Base-by-base conservation (phyloP, 2,797 vertebrate species). In the Coluber constrictor region DNA sequence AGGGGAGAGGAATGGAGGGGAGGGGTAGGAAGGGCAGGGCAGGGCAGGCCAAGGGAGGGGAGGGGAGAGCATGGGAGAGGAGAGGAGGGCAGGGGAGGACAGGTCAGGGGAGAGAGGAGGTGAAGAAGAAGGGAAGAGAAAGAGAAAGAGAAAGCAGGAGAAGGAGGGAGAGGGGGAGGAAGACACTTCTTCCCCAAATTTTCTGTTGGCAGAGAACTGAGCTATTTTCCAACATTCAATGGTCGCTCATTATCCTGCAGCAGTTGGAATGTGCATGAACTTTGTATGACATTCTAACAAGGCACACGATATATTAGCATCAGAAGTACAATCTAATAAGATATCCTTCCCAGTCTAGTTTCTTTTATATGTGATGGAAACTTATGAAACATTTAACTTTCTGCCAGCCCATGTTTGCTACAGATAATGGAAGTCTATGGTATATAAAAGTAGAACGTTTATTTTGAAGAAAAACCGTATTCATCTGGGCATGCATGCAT, bases 121-220 rank as follows among this genome's bases (percentile, higher is more conserved):
- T 0, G 11, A 13, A 11, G 27, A 8, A 27, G 27, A 8, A 12
- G 10, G 1, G 10, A 8, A 20, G 18, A 18, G 18, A 5, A 18
- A 5, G 25, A 63, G 1, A 27, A 23, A 8, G 7, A 25, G 8
- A 4, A 25, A 23, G 20, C 18, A 23, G 2, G 20, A 10, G 23
- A 2, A 0, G 23, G 1, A 3, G 23, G 3, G 3, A 25, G 3
- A 3, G 60, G 3, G 1, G 4, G 61, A 63, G 12, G 61, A 5
- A 29, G 27, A 12, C 54, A 2, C 54, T 55, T 55, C 43, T n/a
- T 29, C 25, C 4, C 43, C 47, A 54, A 29, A n/a, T 54, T 32
- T 29, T 59, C 20, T 43, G 4, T 60, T 5, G 61, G 16, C 57
- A 60, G 15, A 23, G 20, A 90, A 16, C 15, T 66, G 60, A 9